phyloP scores from a whole-genome alignment of 2,888 invertebrate species.

The Chouioia cunea region DNA sequence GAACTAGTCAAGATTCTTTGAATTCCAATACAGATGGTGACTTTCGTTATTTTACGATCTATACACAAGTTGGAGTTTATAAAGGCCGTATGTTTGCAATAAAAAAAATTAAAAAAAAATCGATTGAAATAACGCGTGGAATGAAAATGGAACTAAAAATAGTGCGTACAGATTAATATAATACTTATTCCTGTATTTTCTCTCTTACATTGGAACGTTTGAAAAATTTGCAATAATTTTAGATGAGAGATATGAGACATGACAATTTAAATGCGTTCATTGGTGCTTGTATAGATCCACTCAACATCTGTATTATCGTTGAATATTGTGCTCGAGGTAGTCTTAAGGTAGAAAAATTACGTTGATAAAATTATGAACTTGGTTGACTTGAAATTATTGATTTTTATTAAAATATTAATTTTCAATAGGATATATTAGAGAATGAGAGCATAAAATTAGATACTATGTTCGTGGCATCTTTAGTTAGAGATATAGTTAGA shows the following conservation, averaged over 20 bases:
- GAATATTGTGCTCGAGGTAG: slow-evolving; percentile 93
- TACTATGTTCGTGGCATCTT: slow-evolving; percentile 95
- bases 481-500: slow-evolving; percentile 93
- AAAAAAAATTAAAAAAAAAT: slow-evolving; percentile 86
- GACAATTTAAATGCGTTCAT: slow-evolving; percentile 93
- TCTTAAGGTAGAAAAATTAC: slow-evolving; percentile 77
- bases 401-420: no score
- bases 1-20: slow-evolving; percentile 90
- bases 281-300: slow-evolving; percentile 91
- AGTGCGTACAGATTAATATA: slow-evolving; percentile 67
- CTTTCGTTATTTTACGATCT: slow-evolving; percentile 90
- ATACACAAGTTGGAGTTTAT: slow-evolving; percentile 91
- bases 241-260: slow-evolving; percentile 92
- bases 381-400: slow-evolving; percentile 13
- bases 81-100: slow-evolving; percentile 89
- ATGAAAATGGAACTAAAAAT: slow-evolving; percentile 95
- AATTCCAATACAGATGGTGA: slow-evolving; percentile 94
- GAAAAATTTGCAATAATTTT: no score
- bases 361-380: slow-evolving; percentile 30
- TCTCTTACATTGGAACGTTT: no score
- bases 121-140: slow-evolving; percentile 88
- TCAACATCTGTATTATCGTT: slow-evolving; percentile 89
- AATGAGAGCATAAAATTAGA: slow-evolving; percentile 96
- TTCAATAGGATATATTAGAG: slow-evolving; percentile 93
- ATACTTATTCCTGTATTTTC: not conserved